Evolutionary conservation across 2,888 invertebrate genomes (phyloP).

Genomic region (Gasteruption jaculator): DNA sequence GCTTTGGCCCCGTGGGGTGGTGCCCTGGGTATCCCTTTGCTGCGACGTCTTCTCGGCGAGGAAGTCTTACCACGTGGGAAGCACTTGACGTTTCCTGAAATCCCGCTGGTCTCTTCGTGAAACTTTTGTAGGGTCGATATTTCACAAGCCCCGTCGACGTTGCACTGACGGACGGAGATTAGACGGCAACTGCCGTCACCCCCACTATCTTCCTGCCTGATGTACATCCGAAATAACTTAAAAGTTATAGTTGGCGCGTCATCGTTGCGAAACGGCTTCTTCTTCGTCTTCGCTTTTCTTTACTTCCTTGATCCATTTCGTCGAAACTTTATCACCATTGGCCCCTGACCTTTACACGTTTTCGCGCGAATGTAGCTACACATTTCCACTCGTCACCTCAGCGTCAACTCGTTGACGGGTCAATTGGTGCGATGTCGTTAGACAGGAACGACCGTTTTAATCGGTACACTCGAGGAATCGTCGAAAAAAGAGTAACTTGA

Average conservation of each 20-base stretch:
- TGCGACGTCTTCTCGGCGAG: constrained; percentile 15
- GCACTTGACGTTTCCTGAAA: constrained; percentile 17
- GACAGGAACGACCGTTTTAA: too few species aligned
- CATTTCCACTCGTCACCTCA: too few species aligned
- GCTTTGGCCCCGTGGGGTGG: too few species aligned
- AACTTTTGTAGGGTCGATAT: constrained; percentile 16
- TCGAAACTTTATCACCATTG: not conserved
- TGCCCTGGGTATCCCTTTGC: too few species aligned
- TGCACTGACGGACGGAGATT: constrained; percentile 42
- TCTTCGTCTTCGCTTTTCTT: constrained; percentile 11
- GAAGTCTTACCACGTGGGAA: constrained; percentile 19
- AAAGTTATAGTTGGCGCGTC: constrained; percentile 23
- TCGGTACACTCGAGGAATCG: too few species aligned
- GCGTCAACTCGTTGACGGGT: too few species aligned
- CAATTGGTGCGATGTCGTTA: too few species aligned
- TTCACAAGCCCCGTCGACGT: constrained; percentile 26
- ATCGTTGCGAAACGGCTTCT: constrained; percentile 21
- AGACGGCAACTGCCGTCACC: constrained; percentile 45
- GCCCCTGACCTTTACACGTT: too few species aligned
- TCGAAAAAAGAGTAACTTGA: too few species aligned
- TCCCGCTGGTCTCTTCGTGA: constrained; percentile 17
- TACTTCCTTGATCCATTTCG: not conserved
- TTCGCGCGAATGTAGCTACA: too few species aligned
- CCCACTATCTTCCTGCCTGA: constrained; percentile 40
- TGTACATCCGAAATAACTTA: constrained; percentile 42